These are phyloP conservation scores for Stenichneumon culpator DNA, from an alignment of 2,888 invertebrate species.

Conservation along the genomic window DNA sequence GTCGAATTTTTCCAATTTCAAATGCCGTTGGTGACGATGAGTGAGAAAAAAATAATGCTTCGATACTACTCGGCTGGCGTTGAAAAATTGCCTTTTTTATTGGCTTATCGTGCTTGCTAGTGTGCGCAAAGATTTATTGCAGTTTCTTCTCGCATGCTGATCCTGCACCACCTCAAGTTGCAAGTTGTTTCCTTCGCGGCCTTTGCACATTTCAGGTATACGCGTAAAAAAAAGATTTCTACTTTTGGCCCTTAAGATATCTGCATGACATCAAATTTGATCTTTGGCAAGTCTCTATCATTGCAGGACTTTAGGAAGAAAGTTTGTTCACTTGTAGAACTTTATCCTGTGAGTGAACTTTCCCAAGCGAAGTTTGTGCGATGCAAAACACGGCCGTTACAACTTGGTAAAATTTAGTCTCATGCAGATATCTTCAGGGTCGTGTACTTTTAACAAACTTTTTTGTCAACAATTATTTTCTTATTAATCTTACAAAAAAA, in stretches of 20 bases:
- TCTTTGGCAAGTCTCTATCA: no score
- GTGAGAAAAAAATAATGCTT: background rate
- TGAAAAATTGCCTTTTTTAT: background rate
- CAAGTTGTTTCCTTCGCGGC: background rate
- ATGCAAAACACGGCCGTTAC: no score
- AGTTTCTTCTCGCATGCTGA: background rate
- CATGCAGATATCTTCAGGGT: no score
- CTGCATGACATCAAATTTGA: no score
- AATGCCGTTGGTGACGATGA: background rate
- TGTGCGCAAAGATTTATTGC: background rate
- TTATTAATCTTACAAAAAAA: no score
- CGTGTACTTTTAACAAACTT: background rate
- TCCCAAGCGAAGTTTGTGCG: no score
- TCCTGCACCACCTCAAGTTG: no score
- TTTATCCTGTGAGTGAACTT: no score
- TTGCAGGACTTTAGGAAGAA: no score
- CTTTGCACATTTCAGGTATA: background rate
- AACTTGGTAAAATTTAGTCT: no score
- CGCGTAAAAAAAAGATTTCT: background rate
- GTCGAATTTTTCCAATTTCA: background rate
- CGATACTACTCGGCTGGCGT: background rate
- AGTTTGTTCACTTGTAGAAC: no score
- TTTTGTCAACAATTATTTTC: background rate
- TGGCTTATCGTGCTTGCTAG: background rate
- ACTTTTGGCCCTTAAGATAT: background rate